Percentiles rank a stretch among this genome's conserved stretches.
phyloP scores from a whole-genome alignment of 1,140 invertebrate species.

The Leguminivora glycinivorella region DNA sequence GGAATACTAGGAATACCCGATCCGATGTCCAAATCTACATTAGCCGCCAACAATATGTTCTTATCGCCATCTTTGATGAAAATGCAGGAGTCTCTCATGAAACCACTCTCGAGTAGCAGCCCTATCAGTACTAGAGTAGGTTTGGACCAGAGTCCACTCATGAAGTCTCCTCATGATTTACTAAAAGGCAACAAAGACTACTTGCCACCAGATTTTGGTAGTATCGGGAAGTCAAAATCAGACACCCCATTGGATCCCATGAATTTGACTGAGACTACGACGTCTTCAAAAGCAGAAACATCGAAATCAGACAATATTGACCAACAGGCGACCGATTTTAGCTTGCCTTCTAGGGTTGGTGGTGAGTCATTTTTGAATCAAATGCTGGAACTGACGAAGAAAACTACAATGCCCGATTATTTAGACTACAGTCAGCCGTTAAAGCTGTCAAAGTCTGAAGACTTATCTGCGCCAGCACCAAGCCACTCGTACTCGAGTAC shows the following conservation, averaged over 20 bases:
- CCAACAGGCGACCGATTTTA: constrained; percentile 58
- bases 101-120: constrained; percentile 72
- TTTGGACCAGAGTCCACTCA: constrained; percentile 67
- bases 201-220: constrained; percentile 74
- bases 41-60: constrained; percentile 85
- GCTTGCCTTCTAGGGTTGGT: constrained; percentile 61
- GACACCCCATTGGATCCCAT: constrained; percentile 54
- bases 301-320: constrained; percentile 58
- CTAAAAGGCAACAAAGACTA: constrained; percentile 75
- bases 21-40: constrained; percentile 84
- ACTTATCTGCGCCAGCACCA: constrained; percentile 56
- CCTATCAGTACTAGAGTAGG: constrained; percentile 68
- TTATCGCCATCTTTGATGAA: constrained; percentile 78
- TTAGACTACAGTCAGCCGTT: constrained; percentile 66
- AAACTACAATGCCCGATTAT: constrained; percentile 75
- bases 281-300: constrained; percentile 53
- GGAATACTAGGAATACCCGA: constrained; percentile 82
- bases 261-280: constrained; percentile 53
- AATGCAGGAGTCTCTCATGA: constrained; percentile 77
- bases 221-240: constrained; percentile 67
- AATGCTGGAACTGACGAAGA: constrained; percentile 77
- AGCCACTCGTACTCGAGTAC: constrained; percentile 66
- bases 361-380: constrained; percentile 76
- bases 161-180: constrained; percentile 74
- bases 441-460: constrained; percentile 69